Percentiles rank a stretch among this genome's conserved stretches.
These are phyloP conservation scores for Lagria hirta DNA, from an alignment of 2,888 invertebrate species.

Conservation along the genomic window DNA sequence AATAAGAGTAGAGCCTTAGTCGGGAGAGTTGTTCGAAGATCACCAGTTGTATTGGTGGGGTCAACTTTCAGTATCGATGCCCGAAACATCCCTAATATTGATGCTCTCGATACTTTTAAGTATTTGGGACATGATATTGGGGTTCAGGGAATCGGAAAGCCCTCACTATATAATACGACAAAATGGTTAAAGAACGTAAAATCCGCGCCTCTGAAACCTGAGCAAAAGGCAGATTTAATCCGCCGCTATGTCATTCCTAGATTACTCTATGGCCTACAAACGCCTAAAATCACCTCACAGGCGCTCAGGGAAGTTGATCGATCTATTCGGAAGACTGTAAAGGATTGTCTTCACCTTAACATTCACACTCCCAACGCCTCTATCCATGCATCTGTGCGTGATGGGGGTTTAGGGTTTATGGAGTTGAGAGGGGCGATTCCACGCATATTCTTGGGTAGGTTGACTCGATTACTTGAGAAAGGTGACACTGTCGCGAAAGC, in stretches of 20 bases:
- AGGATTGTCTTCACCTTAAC: slow-evolving; percentile 6
- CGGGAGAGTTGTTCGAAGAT: neutral
- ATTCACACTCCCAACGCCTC: slow-evolving; percentile 5
- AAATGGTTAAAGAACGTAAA: slow-evolving; percentile 37
- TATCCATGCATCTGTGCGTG: slow-evolving; percentile 16
- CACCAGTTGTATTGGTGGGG: neutral
- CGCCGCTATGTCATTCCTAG: slow-evolving; percentile 44
- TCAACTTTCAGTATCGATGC: slow-evolving; percentile 1
- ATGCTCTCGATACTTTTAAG: slow-evolving; percentile 4
- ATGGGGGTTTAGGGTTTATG: slow-evolving; percentile 38
- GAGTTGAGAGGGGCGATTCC: slow-evolving; percentile 31
- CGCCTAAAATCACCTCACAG: slow-evolving; percentile 31
- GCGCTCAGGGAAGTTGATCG: slow-evolving; percentile 8
- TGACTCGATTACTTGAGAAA: slow-evolving; percentile 2
- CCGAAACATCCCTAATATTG: slow-evolving; percentile 2
- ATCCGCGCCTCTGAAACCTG: slow-evolving; percentile 47
- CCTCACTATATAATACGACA: slow-evolving; percentile 22
- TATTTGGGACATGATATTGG: slow-evolving; percentile 12
- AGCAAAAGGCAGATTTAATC: slow-evolving; percentile 46
- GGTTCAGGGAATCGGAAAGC: slow-evolving; percentile 23
- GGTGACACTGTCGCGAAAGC: slow-evolving; percentile 14
- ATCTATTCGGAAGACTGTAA: neutral
- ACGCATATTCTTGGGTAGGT: slow-evolving; percentile 10
- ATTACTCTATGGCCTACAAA: slow-evolving; percentile 44
- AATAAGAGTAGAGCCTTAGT: slow-evolving; percentile 4